phyloP scores from a whole-genome alignment of 2,888 invertebrate species.

The Cataglyphis rosenhaueri region DNA sequence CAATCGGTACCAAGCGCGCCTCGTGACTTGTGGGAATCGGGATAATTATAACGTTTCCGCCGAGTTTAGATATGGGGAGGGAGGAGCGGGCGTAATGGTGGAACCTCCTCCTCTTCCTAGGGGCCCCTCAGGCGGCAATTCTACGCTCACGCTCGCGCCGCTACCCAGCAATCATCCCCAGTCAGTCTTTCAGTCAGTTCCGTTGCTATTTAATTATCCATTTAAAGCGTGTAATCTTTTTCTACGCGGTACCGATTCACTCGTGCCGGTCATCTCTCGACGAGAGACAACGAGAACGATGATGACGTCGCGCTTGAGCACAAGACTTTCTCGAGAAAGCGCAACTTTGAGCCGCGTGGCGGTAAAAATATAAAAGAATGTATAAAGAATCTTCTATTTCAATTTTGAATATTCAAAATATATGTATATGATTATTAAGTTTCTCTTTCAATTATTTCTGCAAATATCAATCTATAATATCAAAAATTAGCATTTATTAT shows the following conservation, averaged over 20 bases:
- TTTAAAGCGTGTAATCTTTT: slow-evolving; percentile 85
- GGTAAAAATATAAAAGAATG: background rate
- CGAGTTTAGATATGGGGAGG: slow-evolving; percentile 81
- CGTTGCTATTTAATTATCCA: slow-evolving; percentile 86
- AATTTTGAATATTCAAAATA: background rate
- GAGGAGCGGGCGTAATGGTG: slow-evolving; percentile 77
- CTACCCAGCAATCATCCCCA: slow-evolving; percentile 85
- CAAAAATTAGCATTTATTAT: background rate
- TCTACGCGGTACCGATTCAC: slow-evolving; percentile 73
- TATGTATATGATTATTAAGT: background rate
- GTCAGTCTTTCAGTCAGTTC: slow-evolving; percentile 85
- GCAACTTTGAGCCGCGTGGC: background rate
- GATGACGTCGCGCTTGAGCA: slow-evolving; percentile 36
- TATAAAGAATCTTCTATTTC: background rate
- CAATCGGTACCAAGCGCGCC: slow-evolving; percentile 69
- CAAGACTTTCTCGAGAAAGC: slow-evolving; percentile 7
- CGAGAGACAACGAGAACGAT: slow-evolving; percentile 56
- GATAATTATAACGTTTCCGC: slow-evolving; percentile 84
- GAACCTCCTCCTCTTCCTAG: slow-evolving; percentile 78
- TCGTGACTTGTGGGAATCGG: slow-evolving; percentile 82
- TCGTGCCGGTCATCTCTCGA: slow-evolving; percentile 62
- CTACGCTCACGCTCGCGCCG: slow-evolving; percentile 84
- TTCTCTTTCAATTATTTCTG: background rate
- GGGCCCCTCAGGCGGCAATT: slow-evolving; percentile 82
- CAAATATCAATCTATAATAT: background rate